Evolutionary conservation across 1,140 invertebrate species (phyloP).

Genomic region (Formica exsecta): DNA sequence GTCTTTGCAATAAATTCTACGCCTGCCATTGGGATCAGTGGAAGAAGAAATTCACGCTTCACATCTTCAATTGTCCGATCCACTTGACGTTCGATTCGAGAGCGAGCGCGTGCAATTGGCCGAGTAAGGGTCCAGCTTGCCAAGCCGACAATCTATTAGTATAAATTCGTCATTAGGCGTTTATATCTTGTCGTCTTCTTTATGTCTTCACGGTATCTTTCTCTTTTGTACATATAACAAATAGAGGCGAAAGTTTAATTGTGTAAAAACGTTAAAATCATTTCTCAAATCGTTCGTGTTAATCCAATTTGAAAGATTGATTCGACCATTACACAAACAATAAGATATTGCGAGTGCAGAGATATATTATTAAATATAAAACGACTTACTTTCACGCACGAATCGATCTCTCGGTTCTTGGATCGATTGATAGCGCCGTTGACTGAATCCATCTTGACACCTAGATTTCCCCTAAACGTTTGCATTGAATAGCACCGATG

Average conservation of each 20-base stretch:
- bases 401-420: constrained; percentile 22
- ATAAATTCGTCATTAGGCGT: constrained; percentile 77
- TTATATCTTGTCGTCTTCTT: constrained; percentile 22
- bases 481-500: constrained; percentile 50
- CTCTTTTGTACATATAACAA: constrained; percentile 37
- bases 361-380: constrained; percentile 13
- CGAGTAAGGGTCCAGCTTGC: constrained; percentile 92
- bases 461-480: constrained; percentile 31
- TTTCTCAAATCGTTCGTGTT: neutral
- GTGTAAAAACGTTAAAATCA: constrained; percentile 1
- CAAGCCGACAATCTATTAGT: constrained; percentile 90
- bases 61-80: constrained; percentile 93
- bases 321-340: constrained; percentile 3
- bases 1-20: constrained; percentile 94
- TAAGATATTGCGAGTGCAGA: constrained; percentile 2
- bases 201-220: too few relatives aligned
- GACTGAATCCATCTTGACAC: constrained; percentile 20
- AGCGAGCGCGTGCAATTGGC: constrained; percentile 94
- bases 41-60: constrained; percentile 92
- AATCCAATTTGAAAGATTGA: constrained; percentile 1
- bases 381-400: constrained; percentile 37
- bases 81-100: constrained; percentile 92
- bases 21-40: constrained; percentile 94
- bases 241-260: constrained; percentile 9
- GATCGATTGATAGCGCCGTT: constrained; percentile 29